phyloP scores from a whole-genome alignment of 2,888 invertebrate genomes.

The Hypsopygia costalis region DNA sequence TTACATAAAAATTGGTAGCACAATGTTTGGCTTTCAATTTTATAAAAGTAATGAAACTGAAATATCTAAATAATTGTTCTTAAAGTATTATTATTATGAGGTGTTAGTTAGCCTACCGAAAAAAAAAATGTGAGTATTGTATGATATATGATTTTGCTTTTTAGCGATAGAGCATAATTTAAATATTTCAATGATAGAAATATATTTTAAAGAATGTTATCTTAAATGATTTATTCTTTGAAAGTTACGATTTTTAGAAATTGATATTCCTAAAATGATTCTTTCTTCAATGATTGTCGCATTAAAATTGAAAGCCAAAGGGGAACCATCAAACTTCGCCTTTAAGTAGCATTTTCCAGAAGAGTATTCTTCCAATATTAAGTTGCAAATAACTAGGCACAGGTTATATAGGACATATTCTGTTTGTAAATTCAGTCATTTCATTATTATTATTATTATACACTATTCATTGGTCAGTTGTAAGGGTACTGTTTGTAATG shows the following conservation, averaged over 20 bases:
- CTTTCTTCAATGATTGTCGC: too few species aligned
- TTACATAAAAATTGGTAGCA: background rate
- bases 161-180: too few species aligned
- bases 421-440: constrained; percentile 16
- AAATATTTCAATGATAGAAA: too few species aligned
- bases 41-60: background rate
- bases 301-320: background rate
- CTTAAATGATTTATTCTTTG: too few species aligned
- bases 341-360: constrained; percentile 11
- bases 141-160: too few species aligned
- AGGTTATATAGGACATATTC: constrained; percentile 2
- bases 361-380: constrained; percentile 8
- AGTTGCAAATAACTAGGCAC: constrained; percentile 3
- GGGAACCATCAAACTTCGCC: constrained; percentile 11
- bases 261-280: too few species aligned
- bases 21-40: background rate
- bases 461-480: constrained; percentile 40
- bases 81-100: too few species aligned
- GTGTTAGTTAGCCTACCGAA: too few species aligned
- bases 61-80: too few species aligned
- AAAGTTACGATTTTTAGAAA: too few species aligned
- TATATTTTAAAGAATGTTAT: too few species aligned
- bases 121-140: too few species aligned
- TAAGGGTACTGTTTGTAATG: constrained; percentile 61
- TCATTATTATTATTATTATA: constrained; percentile 20